phyloP scores from a whole-genome alignment of 2,113 vertebrate species.

The Emberiza fucata region DNA sequence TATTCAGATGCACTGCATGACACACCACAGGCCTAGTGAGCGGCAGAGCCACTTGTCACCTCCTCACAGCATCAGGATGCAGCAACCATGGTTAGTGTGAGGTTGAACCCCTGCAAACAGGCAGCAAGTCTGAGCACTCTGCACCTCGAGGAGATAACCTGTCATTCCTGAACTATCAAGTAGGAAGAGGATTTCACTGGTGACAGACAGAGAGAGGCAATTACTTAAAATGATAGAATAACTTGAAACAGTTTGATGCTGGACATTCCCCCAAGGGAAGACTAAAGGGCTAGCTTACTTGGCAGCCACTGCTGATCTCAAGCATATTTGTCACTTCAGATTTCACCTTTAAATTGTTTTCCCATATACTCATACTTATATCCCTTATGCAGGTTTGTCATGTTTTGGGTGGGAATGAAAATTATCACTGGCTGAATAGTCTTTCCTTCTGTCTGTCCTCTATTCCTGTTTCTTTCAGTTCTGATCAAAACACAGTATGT shows the following conservation, averaged over 20 bases:
- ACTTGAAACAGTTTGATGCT: background rate
- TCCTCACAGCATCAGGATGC: background rate
- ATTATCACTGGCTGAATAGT: background rate
- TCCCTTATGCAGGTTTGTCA: background rate
- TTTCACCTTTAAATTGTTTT: background rate
- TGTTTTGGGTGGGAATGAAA: background rate
- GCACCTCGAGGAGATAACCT: background rate
- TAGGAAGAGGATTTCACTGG: background rate
- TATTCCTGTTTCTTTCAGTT: slow-evolving; percentile 2
- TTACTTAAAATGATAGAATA: background rate
- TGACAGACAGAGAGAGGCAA: background rate
- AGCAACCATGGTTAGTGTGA: background rate
- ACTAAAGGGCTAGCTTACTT: background rate
- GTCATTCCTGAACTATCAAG: background rate
- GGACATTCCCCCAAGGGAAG: background rate
- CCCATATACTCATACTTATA: background rate
- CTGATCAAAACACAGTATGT: background rate
- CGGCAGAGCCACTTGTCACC: fast-evolving
- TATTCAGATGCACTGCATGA: background rate
- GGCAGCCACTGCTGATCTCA: background rate
- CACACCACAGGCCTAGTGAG: fast-evolving
- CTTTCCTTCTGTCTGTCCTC: background rate
- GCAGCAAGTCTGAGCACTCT: background rate
- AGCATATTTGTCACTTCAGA: background rate
- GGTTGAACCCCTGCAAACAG: background rate